phyloP scores from a whole-genome alignment of 64 coral and sea anemone species.

The Pachyseris speciosa region DNA sequence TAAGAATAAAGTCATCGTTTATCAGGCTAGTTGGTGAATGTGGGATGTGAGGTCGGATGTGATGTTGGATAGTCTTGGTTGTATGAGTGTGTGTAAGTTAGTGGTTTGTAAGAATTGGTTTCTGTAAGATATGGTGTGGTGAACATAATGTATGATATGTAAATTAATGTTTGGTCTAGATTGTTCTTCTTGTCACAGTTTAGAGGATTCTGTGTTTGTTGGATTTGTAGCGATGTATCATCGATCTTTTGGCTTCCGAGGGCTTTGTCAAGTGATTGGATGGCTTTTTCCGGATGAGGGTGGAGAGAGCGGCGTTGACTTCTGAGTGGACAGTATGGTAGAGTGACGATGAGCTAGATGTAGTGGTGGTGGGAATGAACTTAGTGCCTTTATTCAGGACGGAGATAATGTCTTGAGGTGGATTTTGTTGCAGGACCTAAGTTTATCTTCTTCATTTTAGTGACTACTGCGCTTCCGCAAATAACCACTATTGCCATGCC shows the following conservation, averaged over 20 bases:
- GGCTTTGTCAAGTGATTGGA: background rate
- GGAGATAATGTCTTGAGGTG: background rate
- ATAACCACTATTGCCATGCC: too few species aligned
- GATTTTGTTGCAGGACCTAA: background rate
- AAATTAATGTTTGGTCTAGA: conserved; percentile 9
- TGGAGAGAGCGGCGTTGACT: background rate
- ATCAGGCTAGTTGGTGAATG: too few species aligned
- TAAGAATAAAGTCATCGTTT: background rate
- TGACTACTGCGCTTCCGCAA: too few species aligned
- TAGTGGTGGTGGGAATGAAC: background rate
- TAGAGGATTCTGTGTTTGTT: background rate
- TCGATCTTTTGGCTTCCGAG: background rate
- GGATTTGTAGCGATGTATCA: background rate
- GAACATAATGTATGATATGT: background rate
- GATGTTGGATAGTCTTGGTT: too few species aligned
- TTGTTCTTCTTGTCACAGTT: background rate
- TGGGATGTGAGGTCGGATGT: background rate
- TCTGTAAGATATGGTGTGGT: background rate
- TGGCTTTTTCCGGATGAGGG: background rate
- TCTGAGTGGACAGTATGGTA: background rate
- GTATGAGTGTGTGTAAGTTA: too few species aligned
- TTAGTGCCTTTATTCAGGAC: background rate
- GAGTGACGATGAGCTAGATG: background rate
- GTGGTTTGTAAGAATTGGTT: background rate
- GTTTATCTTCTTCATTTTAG: background rate